Evolutionary conservation across 1,140 invertebrate species (phyloP), one percentile per base, ranked within the genome.

Genomic region (Meteorus sp.): DNA sequence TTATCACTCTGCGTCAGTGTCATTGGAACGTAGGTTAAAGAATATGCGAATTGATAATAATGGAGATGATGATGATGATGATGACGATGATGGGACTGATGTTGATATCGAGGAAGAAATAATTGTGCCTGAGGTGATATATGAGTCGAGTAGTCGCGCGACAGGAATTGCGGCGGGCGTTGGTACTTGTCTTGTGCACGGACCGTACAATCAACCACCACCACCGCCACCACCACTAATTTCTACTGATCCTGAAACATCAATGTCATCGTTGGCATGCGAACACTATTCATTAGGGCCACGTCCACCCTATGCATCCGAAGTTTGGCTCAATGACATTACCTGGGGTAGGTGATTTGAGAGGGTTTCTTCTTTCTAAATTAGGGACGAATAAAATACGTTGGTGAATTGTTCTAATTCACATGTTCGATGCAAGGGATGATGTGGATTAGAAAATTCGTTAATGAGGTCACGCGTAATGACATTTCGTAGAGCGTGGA

Each of bases 281-380:
- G 65, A 73, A 17, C 69, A 75, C 15, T 61, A 62, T 60, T 52
- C 67, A 15, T 29, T 64, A 35, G 62, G 61, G 31, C 54, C 47
- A 23, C 54, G 53, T 8, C 63, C 72, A 8, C 25, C 48, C 15
- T 47, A 59, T 45, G 47, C 66, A 17, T 60, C 70, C n/a, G 72
- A 72, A 52, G 73, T 77, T 54, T 74, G 74, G 68, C 75, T 79
- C 66, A 76, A 79, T 65, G 73, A 80, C 58, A 80, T 79, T 65
- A 73, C 73, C 59, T 79, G 78, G 78, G 78, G 78, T 80, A 78
- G 66, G 77, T 43, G 2, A 11, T 27, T 54, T 54, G n/a, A n/a
- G n/a, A n/a, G n/a, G n/a, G n/a, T n/a, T n/a, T n/a, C n/a, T n/a
- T n/a, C n/a, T n/a, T n/a, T n/a, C n/a, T n/a, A n/a, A n/a, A n/a